Evolutionary conservation across 1,140 invertebrate genomes (phyloP).

Genomic region (Triops longicaudatus): DNA sequence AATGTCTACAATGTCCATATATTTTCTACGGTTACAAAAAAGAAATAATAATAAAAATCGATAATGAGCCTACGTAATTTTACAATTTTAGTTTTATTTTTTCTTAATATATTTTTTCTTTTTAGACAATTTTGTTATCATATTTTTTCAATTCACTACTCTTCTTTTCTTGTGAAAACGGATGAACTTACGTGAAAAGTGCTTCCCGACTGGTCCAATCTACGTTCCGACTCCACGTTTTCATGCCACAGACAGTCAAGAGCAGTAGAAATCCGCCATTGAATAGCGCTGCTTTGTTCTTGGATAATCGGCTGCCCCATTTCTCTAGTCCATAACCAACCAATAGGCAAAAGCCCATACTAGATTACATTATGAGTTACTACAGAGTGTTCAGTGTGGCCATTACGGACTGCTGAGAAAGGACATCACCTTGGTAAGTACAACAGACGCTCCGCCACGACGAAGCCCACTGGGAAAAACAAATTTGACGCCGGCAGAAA

Average conservation of each 20-base stretch:
- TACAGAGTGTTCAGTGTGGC: slow-evolving; percentile 29
- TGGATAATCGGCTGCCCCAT: slow-evolving; percentile 33
- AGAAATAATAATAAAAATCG: too few relatives aligned
- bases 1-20: too few relatives aligned
- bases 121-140: slow-evolving; percentile 34
- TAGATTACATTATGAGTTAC: slow-evolving; percentile 14
- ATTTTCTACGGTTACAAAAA: too few relatives aligned
- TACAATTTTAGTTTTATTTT: too few relatives aligned
- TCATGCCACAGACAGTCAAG: slow-evolving; percentile 36
- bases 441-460: slow-evolving; percentile 79
- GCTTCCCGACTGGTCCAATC: slow-evolving; percentile 43
- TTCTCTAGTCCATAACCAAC: slow-evolving; percentile 35
- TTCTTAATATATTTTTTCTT: slow-evolving; percentile 22
- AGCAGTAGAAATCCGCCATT: slow-evolving; percentile 35
- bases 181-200: slow-evolving; percentile 35
- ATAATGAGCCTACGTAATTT: too few relatives aligned
- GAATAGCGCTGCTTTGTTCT: slow-evolving; percentile 30
- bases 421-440: slow-evolving; percentile 70
- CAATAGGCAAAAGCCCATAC: slow-evolving; percentile 38
- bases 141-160: too few relatives aligned
- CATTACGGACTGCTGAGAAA: not conserved
- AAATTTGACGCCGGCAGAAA: slow-evolving; percentile 81
- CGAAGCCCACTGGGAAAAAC: slow-evolving; percentile 80
- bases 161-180: too few relatives aligned
- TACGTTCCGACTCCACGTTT: slow-evolving; percentile 41